phyloP scores from a whole-genome alignment of 2,113 vertebrate genomes.

The Hydropotes inermis region DNA sequence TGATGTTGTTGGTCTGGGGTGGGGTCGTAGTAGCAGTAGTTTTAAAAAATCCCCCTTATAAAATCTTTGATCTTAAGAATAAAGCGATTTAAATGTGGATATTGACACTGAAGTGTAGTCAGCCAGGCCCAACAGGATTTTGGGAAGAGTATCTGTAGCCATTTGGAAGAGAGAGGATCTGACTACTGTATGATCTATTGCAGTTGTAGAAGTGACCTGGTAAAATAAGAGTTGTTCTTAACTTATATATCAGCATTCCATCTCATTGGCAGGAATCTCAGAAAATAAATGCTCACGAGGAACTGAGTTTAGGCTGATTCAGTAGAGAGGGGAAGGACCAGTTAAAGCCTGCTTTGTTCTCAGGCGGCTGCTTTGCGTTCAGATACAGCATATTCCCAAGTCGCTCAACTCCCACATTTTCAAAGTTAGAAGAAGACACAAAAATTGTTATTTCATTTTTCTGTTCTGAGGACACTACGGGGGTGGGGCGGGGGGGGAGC shows the following conservation, averaged over 20 bases:
- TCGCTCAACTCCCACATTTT: neutral
- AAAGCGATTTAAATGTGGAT: neutral
- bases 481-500: accelerated
- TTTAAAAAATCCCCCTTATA: neutral
- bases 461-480: neutral
- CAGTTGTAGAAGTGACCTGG: neutral
- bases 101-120: neutral
- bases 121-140: neutral
- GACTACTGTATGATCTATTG: neutral
- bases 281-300: neutral
- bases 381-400: neutral
- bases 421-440: neutral
- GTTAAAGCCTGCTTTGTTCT: neutral
- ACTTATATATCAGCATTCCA: neutral
- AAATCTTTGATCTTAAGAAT: conserved; percentile 7
- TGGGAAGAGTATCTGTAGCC: neutral
- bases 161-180: neutral
- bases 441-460: neutral
- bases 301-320: neutral
- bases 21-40: neutral
- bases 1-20: neutral
- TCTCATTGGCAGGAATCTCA: neutral
- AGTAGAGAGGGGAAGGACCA: neutral
- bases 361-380: neutral
- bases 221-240: neutral